Evolutionary conservation across 1,140 invertebrate species (phyloP).

Genomic region (Laupala kohalensis): DNA sequence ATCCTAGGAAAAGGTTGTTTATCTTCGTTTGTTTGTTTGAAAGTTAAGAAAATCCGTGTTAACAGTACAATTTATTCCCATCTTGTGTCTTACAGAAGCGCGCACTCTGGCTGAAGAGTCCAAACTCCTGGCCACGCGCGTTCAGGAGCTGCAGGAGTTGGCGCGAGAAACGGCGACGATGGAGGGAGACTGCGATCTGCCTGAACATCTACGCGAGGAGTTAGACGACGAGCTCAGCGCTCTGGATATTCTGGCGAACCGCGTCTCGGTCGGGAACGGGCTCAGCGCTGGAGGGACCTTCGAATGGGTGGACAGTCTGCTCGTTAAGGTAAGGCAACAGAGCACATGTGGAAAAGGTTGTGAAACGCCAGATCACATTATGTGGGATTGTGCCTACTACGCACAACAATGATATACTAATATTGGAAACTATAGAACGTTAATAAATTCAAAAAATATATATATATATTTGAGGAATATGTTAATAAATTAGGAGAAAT

Average conservation of each 20-base stretch:
- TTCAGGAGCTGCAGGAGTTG: background rate
- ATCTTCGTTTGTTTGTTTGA: no score
- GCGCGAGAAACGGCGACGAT: background rate
- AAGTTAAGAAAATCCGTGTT: no score
- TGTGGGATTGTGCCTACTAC: no score
- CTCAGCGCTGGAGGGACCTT: conserved; percentile 65
- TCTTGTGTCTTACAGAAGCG: background rate
- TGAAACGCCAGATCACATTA: no score
- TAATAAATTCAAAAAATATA: no score
- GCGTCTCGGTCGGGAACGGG: background rate
- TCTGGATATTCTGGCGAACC: background rate
- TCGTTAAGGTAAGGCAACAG: conserved; percentile 55
- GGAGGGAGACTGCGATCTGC: background rate
- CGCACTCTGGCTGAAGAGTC: background rate
- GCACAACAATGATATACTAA: no score
- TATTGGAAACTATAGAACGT: no score
- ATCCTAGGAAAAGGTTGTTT: no score
- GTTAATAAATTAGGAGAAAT: no score
- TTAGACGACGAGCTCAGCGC: background rate
- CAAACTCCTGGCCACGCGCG: background rate
- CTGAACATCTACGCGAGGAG: background rate
- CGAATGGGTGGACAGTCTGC: conserved; percentile 92
- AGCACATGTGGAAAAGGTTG: background rate
- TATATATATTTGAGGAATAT: no score
- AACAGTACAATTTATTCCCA: no score